Percentiles rank a stretch among this genome's conserved stretches.
Evolutionary conservation across 2,797 vertebrate species (phyloP).

Genomic region (Urophycis tenuis): DNA sequence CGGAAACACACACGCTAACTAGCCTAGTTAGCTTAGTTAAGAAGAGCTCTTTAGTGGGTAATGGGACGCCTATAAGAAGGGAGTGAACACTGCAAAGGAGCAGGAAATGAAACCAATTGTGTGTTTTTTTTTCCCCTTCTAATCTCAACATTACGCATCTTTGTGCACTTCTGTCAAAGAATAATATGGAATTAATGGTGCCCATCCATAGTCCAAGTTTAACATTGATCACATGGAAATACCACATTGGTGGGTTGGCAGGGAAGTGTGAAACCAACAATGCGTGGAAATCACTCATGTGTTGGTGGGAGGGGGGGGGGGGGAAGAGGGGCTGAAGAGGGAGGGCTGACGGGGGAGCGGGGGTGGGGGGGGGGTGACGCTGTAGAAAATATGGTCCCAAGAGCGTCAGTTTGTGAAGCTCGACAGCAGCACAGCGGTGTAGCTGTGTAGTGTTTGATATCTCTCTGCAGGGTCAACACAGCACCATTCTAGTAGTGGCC

Average conservation of each 20-base stretch:
- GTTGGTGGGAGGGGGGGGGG: neutral
- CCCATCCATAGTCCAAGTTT: neutral
- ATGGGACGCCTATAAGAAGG: conserved; percentile 1
- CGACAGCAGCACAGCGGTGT: conserved; percentile 26
- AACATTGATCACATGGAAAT: neutral
- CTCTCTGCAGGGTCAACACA: conserved; percentile 46
- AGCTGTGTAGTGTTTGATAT: conserved; percentile 30
- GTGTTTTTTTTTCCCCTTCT: neutral
- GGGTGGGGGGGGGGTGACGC: neutral
- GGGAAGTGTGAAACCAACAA: neutral
- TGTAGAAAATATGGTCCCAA: neutral
- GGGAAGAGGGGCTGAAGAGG: neutral
- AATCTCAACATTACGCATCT: neutral
- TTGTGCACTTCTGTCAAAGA: neutral
- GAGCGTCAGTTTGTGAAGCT: conserved; percentile 21
- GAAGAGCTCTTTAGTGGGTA: conserved; percentile 4
- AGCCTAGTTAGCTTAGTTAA: neutral
- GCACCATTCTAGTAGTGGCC: conserved; percentile 42
- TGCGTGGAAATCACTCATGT: neutral
- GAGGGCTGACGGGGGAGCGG: no score
- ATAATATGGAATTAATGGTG: neutral
- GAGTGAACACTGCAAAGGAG: neutral
- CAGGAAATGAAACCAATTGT: neutral
- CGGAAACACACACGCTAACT: neutral
- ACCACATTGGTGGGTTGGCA: neutral